Evolutionary conservation across 1,140 invertebrate genomes (phyloP), one percentile per base, ranked within the genome.

Genomic region (Zaprionus vittiger): DNA sequence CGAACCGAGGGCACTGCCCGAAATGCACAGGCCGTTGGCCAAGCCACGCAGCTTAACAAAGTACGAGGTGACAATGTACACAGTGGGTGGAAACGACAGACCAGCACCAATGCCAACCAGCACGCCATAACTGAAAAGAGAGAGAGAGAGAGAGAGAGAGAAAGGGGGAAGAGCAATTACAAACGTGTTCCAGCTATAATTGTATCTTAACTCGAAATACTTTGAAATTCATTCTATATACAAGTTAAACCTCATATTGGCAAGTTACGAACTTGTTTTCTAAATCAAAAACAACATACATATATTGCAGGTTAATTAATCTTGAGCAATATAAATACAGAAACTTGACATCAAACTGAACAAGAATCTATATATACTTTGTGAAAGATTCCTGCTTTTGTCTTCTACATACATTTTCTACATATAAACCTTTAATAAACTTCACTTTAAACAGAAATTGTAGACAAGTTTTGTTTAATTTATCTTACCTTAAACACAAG

Each of bases 61-160:
- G 92, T 98, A 98, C 49, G 96, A 96, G 9, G 97, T 97, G 49
- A 98, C 97, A 80, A 98, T 97, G 90, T 98, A 97, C n/a, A 98
- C 96, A 0, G 97, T 97, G 28, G 97, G 97, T 5, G 97, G 96
- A 92, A 97, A 97, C 1, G 96, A 95, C 31, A 97, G 93, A 0
- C 96, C 97, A 7, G 96, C 96, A 6, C 97, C 97, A 52, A 95
- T 95, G 54, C 97, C 97, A n/a, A 97, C 96, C 59, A 97, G 93
- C 14, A 97, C 94, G 52, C 96, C 97, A 93, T 96, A 97, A 93
- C 96, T 97, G 90, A 28, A 94, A 20, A 94, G 31, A 71, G 2
- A 49, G 70, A 62, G 7, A 47, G 38, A 24, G 37, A 94, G 31
- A 71, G 2, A 49, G 70, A 62, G 7, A 47, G 38, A 24, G 37